phyloP scores from a whole-genome alignment of 2,113 vertebrate genomes.

The Drymodes brunneopygia region DNA sequence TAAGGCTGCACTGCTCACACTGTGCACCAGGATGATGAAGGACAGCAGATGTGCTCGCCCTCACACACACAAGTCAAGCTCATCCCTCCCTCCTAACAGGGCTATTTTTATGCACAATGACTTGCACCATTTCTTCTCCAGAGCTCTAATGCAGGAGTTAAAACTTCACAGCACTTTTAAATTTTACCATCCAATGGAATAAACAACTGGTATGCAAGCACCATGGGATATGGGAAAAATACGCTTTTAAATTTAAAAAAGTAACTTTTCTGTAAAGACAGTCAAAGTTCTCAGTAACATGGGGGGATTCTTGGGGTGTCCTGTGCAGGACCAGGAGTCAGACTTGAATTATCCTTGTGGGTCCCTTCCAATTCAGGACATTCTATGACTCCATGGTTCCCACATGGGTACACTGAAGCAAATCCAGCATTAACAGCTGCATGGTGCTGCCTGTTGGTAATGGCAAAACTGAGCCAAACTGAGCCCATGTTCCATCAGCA shows the following conservation, averaged over 20 bases:
- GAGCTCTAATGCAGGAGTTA: background rate
- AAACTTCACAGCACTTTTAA: background rate
- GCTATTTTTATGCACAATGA: background rate
- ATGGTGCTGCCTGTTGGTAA: background rate
- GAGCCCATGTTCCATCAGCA: fast-evolving
- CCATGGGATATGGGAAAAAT: background rate
- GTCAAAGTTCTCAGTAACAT: background rate
- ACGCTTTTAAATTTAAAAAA: background rate
- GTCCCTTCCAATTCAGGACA: too few relatives aligned
- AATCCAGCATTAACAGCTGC: background rate
- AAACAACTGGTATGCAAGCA: background rate
- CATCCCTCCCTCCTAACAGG: background rate
- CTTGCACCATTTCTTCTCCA: background rate
- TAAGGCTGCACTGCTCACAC: background rate
- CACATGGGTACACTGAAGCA: background rate
- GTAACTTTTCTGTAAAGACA: background rate
- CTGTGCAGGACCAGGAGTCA: background rate
- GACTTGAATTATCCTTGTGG: background rate
- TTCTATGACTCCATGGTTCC: background rate
- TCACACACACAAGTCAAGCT: background rate
- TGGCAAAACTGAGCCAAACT: background rate
- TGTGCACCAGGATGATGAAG: background rate
- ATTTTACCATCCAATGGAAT: background rate
- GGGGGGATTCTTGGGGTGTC: background rate
- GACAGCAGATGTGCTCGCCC: background rate